Evolutionary conservation across 2,888 invertebrate species (phyloP), one percentile per base, ranked within the genome.

Genomic region (Leucophenga montana): DNA sequence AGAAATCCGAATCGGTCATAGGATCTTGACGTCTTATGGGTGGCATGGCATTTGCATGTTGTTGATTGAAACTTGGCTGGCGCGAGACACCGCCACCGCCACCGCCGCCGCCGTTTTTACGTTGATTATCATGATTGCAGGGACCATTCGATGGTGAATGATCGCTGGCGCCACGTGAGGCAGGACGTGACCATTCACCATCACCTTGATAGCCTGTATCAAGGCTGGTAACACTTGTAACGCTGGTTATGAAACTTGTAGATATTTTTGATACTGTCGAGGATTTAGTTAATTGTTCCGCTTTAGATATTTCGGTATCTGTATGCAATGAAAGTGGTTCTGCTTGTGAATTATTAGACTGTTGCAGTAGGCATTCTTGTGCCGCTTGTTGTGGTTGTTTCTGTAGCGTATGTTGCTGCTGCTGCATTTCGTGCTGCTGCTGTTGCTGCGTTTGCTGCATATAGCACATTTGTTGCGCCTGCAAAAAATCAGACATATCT

Each of bases 151-250:
- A 89, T 5, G 92, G 92, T 4, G 94, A 94, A 85, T 93, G 93
- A 85, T 95, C 95, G 46, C 94, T 93, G 18, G 92, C 92, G n/a
- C 89, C 89, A 74, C 95, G 91, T 79, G 95, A 95, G 0, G 94
- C 95, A 0, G 95, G 95, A 72, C 95, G 91, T 27, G 95, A 95
- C 92, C 95, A 95, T 89, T 95, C 95, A 5, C 95, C 95, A 88
- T 95, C 95, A 11, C 97, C 97, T 89, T 96, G 97, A 89, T 97
- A 97, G 54, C 97, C 97, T n/a, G 94, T 95, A 88, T 97, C 97
- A 77, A 96, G 91, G 88, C 97, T 97, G 33, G 95, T 95, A 73
- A 95, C 95, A 85, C 96, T 95, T n/a, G 95, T 95, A 18, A 95
- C 94, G 84, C 95, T 95, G 1, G 95, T 95, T 20, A 95, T 93